Evolutionary conservation across 2,797 vertebrate genomes (phyloP).

Genomic region (Synanceia verrucosa): DNA sequence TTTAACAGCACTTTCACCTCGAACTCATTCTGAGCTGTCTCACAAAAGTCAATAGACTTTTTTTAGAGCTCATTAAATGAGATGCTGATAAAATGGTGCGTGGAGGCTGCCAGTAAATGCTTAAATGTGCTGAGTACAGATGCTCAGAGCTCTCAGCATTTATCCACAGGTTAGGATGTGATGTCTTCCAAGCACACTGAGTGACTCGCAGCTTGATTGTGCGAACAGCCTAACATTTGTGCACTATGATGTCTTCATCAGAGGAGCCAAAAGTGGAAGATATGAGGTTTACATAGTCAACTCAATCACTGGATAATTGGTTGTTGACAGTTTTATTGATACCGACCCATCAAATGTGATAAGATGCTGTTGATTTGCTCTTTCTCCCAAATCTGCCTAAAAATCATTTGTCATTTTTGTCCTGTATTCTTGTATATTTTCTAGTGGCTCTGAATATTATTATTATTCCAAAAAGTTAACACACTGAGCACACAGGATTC

Average conservation of each 20-base stretch:
- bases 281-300: not conserved
- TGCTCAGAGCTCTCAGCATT: not conserved
- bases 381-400: too few relatives aligned
- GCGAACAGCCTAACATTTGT: not conserved
- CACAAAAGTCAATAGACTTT: not conserved
- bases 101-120: not conserved
- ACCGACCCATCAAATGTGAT: too few relatives aligned
- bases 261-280: not conserved
- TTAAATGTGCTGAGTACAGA: constrained; percentile 3
- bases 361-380: too few relatives aligned
- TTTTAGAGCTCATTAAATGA: not conserved
- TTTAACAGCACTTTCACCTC: not conserved
- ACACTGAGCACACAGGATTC: too few relatives aligned
- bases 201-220: not conserved
- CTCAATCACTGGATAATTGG: not conserved
- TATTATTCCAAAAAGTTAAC: too few relatives aligned
- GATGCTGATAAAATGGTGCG: not conserved
- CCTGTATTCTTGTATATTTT: too few relatives aligned
- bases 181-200: not conserved
- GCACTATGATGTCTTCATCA: not conserved
- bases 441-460: too few relatives aligned
- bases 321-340: too few relatives aligned
- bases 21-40: not conserved
- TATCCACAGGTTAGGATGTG: not conserved
- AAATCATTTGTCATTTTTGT: too few relatives aligned